Evolutionary conservation across 2,113 vertebrate genomes (phyloP).

Genomic region (Anolis sagrei): DNA sequence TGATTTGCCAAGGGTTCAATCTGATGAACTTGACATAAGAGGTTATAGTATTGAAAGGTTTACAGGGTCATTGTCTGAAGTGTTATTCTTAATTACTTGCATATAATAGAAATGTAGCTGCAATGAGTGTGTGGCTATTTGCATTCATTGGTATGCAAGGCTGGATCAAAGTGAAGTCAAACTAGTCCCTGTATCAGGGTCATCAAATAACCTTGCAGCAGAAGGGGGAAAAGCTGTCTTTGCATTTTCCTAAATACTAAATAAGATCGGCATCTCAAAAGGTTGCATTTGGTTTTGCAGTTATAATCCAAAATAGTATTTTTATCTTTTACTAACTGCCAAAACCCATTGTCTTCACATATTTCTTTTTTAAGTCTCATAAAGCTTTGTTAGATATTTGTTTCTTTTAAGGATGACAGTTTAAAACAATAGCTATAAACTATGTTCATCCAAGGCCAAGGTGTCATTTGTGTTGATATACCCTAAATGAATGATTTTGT

Average conservation of each 20-base stretch:
- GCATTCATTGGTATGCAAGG: conserved; percentile 19
- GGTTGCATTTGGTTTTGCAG: not conserved
- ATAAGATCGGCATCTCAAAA: not conserved
- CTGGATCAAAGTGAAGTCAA: conserved; percentile 11
- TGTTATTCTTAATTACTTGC: not conserved
- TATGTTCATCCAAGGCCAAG: not conserved
- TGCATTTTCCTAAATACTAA: conserved; percentile 2
- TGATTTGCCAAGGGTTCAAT: not conserved
- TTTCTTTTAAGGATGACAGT: not conserved
- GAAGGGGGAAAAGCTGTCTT: not conserved
- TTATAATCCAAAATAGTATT: not conserved
- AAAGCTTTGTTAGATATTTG: not conserved
- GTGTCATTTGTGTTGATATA: conserved; percentile 5
- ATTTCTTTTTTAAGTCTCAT: not conserved
- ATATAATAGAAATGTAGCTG: conserved; percentile 4
- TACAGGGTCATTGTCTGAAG: not conserved
- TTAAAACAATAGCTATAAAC: not conserved
- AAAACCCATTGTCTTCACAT: not conserved
- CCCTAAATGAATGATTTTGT: not conserved
- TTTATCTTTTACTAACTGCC: not conserved
- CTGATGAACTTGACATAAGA: not conserved
- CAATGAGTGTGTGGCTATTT: not conserved
- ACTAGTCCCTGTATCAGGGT: not conserved
- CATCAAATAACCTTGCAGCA: conserved; percentile 14
- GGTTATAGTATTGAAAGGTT: not conserved